Evolutionary conservation across 2,888 invertebrate species (phyloP).

Genomic region (Drosophila merina): DNA sequence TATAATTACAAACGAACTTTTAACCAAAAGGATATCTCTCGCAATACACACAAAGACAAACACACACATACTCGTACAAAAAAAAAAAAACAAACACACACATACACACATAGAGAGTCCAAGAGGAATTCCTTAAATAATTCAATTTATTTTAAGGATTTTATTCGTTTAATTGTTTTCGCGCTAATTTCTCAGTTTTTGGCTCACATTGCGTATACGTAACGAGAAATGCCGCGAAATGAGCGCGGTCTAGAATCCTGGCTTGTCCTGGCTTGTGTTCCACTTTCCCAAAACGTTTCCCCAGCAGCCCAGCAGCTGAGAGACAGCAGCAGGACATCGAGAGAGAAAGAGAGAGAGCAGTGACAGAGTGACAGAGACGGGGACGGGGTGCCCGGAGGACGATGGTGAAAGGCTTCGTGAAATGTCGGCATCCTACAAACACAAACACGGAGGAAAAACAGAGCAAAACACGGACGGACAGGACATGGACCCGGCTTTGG

Average conservation of each 20-base stretch:
- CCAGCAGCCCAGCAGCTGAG: conserved; percentile 33
- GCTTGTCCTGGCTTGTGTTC: conserved; percentile 43
- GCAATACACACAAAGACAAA: conserved; percentile 6
- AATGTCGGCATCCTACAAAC: conserved; percentile 32
- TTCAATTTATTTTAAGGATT: neutral
- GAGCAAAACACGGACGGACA: conserved; percentile 46
- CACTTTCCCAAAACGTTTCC: conserved; percentile 66
- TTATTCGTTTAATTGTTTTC: conserved; percentile 5
- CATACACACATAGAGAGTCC: neutral
- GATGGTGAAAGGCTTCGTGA: conserved; percentile 26
- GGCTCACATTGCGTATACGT: conserved; percentile 46
- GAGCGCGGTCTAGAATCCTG: conserved; percentile 25
- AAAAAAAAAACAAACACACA: neutral
- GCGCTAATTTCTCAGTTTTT: conserved; percentile 5
- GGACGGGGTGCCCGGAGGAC: neutral
- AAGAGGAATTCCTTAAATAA: neutral
- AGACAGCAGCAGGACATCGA: neutral
- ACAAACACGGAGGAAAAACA: neutral
- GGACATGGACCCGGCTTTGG: conserved; percentile 65
- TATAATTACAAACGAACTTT: neutral
- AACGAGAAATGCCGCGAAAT: conserved; percentile 45
- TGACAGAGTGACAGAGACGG: neutral
- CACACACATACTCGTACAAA: neutral
- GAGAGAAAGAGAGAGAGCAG: neutral
- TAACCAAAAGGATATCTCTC: neutral